phyloP scores from a whole-genome alignment of 2,888 invertebrate species.

The Phalera bucephala region DNA sequence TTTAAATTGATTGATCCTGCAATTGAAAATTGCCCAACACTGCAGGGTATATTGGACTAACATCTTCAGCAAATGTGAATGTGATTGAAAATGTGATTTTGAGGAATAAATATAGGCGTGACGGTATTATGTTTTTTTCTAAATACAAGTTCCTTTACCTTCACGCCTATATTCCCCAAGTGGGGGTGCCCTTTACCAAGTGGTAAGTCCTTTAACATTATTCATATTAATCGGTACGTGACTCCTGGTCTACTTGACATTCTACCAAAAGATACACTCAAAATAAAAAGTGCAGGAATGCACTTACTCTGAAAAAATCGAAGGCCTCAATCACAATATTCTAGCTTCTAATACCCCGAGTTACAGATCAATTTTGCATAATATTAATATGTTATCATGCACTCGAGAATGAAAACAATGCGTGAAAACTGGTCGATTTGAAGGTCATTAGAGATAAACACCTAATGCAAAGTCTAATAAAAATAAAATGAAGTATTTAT shows the following conservation, averaged over 20 bases:
- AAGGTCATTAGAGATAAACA: conserved; percentile 16
- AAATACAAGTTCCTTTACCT: too few species aligned
- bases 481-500: conserved; percentile 19
- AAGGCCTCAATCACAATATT: conserved; percentile 1
- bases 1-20: too few species aligned
- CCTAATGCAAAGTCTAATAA: conserved; percentile 3
- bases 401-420: conserved; percentile 21
- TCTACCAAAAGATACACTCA: conserved; percentile 21
- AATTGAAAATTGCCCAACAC: too few species aligned
- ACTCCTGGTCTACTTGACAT: conserved; percentile 14
- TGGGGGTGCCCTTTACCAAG: too few species aligned
- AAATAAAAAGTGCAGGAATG: conserved; percentile 23
- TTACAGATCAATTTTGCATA: conserved; percentile 5
- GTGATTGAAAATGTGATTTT: too few species aligned
- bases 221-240: too few species aligned
- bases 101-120: too few species aligned
- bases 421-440: conserved; percentile 4
- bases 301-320: conserved; percentile 7
- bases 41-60: too few species aligned
- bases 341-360: neutral
- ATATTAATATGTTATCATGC: neutral
- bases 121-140: too few species aligned
- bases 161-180: too few species aligned
- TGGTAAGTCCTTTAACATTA: too few species aligned
- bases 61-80: too few species aligned